A percentile compares a stretch with the other conserved stretches of the same genome.
These are phyloP conservation scores for Todiramphus saurophagus DNA, from an alignment of 2,113 vertebrate genomes.

Conservation along the genomic window DNA sequence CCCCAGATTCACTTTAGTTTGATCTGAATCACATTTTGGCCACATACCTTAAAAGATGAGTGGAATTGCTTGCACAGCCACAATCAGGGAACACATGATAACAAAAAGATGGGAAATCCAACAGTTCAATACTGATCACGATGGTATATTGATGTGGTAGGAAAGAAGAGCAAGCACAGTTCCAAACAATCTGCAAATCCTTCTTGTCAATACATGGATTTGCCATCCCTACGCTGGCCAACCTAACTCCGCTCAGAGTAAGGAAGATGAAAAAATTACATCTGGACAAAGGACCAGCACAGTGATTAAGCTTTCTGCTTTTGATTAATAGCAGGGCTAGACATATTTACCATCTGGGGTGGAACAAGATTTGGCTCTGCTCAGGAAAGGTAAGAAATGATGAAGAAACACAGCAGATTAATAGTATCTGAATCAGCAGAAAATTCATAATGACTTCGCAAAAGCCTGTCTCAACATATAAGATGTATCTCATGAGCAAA, in stretches of 20 bases:
- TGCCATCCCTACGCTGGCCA: background rate
- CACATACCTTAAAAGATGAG: background rate
- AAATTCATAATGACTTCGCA: slow-evolving; percentile 34
- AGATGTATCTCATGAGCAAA: background rate
- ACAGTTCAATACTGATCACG: background rate
- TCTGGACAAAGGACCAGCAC: background rate
- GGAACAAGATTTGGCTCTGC: background rate
- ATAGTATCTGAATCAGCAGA: slow-evolving; percentile 25
- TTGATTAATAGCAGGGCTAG: slow-evolving; percentile 23
- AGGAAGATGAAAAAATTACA: background rate
- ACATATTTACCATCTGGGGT: background rate
- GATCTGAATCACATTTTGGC: background rate
- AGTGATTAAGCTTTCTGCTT: background rate
- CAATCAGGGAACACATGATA: background rate
- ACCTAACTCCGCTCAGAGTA: background rate
- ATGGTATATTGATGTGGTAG: background rate
- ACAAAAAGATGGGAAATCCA: background rate
- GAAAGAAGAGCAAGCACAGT: background rate
- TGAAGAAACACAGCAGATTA: background rate
- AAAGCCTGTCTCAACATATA: slow-evolving; percentile 25
- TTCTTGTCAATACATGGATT: background rate
- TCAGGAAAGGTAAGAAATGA: background rate
- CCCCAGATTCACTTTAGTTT: background rate
- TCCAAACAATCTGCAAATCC: background rate
- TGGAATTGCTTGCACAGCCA: background rate